These are phyloP conservation scores for Leptinotarsa defecta DNA, from an alignment of 1,140 invertebrate genomes.

Conservation along the genomic window DNA sequence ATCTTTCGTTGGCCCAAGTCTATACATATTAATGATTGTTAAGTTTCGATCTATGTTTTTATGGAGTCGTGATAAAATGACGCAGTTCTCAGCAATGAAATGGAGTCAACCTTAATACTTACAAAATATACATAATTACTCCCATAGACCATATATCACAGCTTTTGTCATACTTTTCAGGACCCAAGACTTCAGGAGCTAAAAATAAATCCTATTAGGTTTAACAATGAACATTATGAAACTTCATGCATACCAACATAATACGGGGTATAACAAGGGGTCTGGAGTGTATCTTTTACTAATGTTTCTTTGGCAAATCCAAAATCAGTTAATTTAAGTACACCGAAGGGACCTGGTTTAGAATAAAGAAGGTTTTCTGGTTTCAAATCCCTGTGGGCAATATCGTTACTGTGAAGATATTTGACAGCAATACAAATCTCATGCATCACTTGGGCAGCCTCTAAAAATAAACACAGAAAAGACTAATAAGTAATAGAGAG, in stretches of 20 bases:
- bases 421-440: constrained; percentile 96
- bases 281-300: constrained; percentile 86
- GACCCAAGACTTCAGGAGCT: constrained; percentile 94
- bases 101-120: constrained; percentile 58
- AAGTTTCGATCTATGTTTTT: no score
- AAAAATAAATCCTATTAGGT: constrained; percentile 45
- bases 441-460: constrained; percentile 91
- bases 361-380: constrained; percentile 90
- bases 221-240: constrained; percentile 14
- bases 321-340: constrained; percentile 97
- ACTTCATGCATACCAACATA: constrained; percentile 80
- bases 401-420: constrained; percentile 92
- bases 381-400: constrained; percentile 96
- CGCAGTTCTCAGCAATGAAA: no score
- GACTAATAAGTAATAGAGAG: no score
- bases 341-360: constrained; percentile 68
- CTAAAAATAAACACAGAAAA: constrained; percentile 57
- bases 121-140: constrained; percentile 98
- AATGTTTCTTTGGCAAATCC: constrained; percentile 99
- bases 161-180: constrained; percentile 97
- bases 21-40: no score
- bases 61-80: no score
- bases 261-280: constrained; percentile 98
- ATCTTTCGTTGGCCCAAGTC: no score
- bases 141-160: constrained; percentile 99